Evolutionary conservation across 2,797 vertebrate genomes (phyloP).

Genomic region (Chloroceryle amazona): DNA sequence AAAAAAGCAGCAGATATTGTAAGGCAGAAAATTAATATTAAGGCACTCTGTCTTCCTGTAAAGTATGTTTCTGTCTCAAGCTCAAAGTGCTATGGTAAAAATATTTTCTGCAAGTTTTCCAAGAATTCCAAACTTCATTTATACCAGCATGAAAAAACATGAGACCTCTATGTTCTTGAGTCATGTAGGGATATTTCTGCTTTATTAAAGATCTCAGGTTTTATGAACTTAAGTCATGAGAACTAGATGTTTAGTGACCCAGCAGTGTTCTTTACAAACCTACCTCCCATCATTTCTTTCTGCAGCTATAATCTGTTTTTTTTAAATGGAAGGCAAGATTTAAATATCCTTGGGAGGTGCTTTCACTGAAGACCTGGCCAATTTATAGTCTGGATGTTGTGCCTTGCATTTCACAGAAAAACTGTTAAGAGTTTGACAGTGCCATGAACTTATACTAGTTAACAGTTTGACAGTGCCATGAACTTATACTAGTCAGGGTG

Average conservation of each 20-base stretch:
- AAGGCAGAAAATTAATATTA: background rate
- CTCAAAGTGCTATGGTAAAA: background rate
- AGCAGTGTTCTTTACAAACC: background rate
- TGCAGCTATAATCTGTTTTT: background rate
- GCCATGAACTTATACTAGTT: background rate
- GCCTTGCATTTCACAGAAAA: background rate
- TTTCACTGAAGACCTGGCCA: background rate
- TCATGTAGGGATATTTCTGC: background rate
- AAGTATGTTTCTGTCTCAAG: background rate
- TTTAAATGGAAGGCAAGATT: background rate
- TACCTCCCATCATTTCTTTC: background rate
- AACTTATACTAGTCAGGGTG: background rate
- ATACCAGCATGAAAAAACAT: background rate
- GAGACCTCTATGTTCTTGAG: background rate
- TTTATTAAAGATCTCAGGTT: conserved; percentile 12
- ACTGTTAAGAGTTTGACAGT: background rate
- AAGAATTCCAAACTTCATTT: background rate
- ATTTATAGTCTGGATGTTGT: background rate
- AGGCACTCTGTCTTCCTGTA: background rate
- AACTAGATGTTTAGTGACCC: background rate
- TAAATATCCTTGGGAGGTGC: background rate
- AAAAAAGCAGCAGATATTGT: background rate
- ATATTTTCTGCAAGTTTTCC: background rate
- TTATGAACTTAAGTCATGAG: background rate
- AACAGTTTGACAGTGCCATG: background rate